A percentile compares a stretch with the other conserved stretches of the same genome.
phyloP scores from a whole-genome alignment of 1,140 invertebrate species.

The Popillia japonica region DNA sequence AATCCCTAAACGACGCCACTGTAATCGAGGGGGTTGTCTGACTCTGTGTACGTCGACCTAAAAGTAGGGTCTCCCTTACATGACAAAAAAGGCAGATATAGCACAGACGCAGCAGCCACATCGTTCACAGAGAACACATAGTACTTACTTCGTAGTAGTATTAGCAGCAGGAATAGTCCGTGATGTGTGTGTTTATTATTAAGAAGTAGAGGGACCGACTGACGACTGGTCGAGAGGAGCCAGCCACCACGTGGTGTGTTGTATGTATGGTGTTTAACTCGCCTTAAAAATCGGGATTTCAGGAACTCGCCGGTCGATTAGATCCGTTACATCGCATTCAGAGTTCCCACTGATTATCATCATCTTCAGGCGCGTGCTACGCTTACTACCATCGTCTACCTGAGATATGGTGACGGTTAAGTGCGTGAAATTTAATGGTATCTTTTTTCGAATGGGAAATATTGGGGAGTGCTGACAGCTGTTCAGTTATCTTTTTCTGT shows the following conservation, averaged over 20 bases:
- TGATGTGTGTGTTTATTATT: slow-evolving; percentile 15
- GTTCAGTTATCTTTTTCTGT: neutral
- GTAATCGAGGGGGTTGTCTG: slow-evolving; percentile 16
- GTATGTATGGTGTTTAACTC: neutral
- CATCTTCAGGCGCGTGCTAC: neutral
- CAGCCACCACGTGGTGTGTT: neutral
- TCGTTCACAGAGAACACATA: neutral
- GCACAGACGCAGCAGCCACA: slow-evolving; percentile 21
- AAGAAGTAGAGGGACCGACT: slow-evolving; percentile 15
- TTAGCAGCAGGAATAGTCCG: neutral
- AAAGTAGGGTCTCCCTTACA: neutral
- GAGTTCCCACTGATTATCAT: too few species aligned
- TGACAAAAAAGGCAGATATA: slow-evolving; percentile 14
- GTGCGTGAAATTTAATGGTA: slow-evolving; percentile 12
- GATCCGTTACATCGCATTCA: neutral
- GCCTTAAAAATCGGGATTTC: slow-evolving; percentile 33
- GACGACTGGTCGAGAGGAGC: neutral
- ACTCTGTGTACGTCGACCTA: neutral
- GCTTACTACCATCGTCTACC: neutral
- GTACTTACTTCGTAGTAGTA: neutral
- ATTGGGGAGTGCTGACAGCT: slow-evolving; percentile 20
- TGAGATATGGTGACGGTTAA: neutral
- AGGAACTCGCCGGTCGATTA: neutral
- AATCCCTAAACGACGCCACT: neutral
- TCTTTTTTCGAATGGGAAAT: slow-evolving; percentile 2